Conservation (phyloP, 2,888 invertebrate species). For the Meandrusa payeni region DNA sequence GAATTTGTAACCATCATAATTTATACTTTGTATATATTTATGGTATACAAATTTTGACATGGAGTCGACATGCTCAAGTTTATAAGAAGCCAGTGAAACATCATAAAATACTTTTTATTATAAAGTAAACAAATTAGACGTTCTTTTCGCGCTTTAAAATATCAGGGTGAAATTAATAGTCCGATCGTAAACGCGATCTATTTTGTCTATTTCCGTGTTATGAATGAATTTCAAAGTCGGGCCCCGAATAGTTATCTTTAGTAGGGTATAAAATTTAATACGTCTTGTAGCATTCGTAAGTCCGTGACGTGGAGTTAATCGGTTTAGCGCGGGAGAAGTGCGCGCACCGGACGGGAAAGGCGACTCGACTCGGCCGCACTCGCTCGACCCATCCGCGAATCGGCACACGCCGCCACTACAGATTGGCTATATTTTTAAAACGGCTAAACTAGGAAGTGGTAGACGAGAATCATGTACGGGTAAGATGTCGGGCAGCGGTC, state of each 20-base stretch:
- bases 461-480: conserved; percentile 22
- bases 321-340: conserved; percentile 51
- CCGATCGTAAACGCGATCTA: conserved; percentile 32
- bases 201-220: conserved; percentile 40
- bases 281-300: conserved; percentile 50
- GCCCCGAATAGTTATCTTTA: conserved; percentile 38
- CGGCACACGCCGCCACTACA: conserved; percentile 42
- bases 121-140: conserved; percentile 11
- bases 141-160: conserved; percentile 15
- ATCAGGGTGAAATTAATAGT: not conserved
- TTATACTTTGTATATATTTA: no score
- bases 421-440: conserved; percentile 33
- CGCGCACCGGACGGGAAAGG: conserved; percentile 34
- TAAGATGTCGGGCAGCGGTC: conserved; percentile 59
- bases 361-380: conserved; percentile 37
- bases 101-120: conserved; percentile 1
- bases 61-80: no score
- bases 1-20: no score
- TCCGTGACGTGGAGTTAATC: conserved; percentile 66
- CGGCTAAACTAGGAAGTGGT: conserved; percentile 18
- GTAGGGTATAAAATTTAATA: conserved; percentile 46
- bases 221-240: conserved; percentile 41
- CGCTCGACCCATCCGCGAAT: conserved; percentile 53
- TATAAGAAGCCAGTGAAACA: no score
- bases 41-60: no score